Percentiles rank a stretch among this genome's conserved stretches.
These are phyloP conservation scores for Mactra quadrangularis DNA, from an alignment of 1,140 invertebrate genomes.

Conservation along the genomic window DNA sequence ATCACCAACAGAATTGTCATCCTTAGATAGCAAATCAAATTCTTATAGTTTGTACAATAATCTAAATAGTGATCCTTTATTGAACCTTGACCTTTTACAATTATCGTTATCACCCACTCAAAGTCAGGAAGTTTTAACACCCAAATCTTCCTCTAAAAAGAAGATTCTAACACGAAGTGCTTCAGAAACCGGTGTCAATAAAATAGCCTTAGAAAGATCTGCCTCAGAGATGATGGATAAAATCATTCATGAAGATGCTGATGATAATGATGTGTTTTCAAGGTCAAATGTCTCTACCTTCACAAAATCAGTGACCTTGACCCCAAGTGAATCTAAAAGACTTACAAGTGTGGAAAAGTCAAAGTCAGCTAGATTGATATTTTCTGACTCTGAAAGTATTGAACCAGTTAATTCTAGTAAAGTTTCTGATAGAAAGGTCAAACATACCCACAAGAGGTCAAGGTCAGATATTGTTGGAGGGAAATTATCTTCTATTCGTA, in stretches of 20 bases:
- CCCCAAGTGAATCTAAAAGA: not conserved
- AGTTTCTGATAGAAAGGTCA: conserved; percentile 36
- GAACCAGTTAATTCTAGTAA: conserved; percentile 19
- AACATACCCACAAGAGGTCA: conserved; percentile 70
- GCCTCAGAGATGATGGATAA: conserved; percentile 44
- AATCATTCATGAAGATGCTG: conserved; percentile 48
- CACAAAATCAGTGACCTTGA: conserved; percentile 37
- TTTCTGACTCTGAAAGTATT: conserved; percentile 69
- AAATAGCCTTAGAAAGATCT: conserved; percentile 6
- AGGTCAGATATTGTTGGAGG: conserved; percentile 70
- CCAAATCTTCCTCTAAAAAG: not conserved
- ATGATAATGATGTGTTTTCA: conserved; percentile 49
- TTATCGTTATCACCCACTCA: not conserved
- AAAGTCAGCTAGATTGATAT: conserved; percentile 54
- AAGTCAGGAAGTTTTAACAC: conserved; percentile 14
- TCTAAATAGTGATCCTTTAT: conserved; percentile 69
- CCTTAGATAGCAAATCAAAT: conserved; percentile 3
- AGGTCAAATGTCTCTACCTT: conserved; percentile 22
- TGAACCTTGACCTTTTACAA: conserved; percentile 66
- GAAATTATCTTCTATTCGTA: conserved; percentile 36
- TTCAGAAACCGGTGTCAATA: conserved; percentile 36
- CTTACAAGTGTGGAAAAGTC: not conserved
- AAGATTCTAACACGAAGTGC: conserved; percentile 35
- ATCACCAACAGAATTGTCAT: conserved; percentile 48
- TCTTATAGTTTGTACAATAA: conserved; percentile 72